phyloP scores from a whole-genome alignment of 2,797 vertebrate species.

The Dicrostonyx torquatus region DNA sequence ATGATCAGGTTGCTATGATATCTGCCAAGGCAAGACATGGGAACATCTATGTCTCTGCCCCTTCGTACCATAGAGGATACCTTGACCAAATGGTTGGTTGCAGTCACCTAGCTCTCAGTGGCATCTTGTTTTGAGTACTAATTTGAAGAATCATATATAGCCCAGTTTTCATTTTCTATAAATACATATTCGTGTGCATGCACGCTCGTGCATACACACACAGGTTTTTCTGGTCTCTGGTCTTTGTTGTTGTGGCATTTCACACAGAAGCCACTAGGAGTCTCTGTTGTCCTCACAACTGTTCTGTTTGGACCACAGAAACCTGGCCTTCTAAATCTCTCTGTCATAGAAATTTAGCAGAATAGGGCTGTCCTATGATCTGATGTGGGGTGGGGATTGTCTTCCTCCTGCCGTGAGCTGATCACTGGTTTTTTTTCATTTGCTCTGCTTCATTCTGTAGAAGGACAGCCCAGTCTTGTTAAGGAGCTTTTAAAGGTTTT shows the following conservation, averaged over 20 bases:
- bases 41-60: slow-evolving; percentile 42
- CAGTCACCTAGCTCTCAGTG: slow-evolving; percentile 52
- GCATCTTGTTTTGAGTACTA: slow-evolving; percentile 78
- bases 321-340: slow-evolving; percentile 72
- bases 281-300: slow-evolving; percentile 80
- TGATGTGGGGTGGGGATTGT: slow-evolving; percentile 47
- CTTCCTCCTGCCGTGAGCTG: slow-evolving; percentile 61
- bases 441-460: slow-evolving; percentile 38
- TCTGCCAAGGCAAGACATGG: slow-evolving; percentile 66
- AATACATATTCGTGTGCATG: slow-evolving; percentile 72
- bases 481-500: slow-evolving; percentile 56
- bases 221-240: slow-evolving; percentile 81
- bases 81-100: slow-evolving; percentile 63
- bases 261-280: slow-evolving; percentile 81
- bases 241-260: slow-evolving; percentile 76
- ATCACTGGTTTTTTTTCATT: slow-evolving; percentile 70
- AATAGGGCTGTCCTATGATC: slow-evolving; percentile 67
- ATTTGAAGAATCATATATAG: slow-evolving; percentile 79
- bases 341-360: slow-evolving; percentile 65
- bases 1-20: slow-evolving; percentile 77
- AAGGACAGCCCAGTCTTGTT: slow-evolving; percentile 45
- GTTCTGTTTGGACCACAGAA: slow-evolving; percentile 73
- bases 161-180: slow-evolving; percentile 81
- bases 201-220: slow-evolving; percentile 60
- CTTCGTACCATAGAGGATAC: slow-evolving; percentile 58